A percentile compares a stretch with the other conserved stretches of the same genome.
Conservation (phyloP, 2,888 invertebrate species). For the Boloria euphrosyne region DNA sequence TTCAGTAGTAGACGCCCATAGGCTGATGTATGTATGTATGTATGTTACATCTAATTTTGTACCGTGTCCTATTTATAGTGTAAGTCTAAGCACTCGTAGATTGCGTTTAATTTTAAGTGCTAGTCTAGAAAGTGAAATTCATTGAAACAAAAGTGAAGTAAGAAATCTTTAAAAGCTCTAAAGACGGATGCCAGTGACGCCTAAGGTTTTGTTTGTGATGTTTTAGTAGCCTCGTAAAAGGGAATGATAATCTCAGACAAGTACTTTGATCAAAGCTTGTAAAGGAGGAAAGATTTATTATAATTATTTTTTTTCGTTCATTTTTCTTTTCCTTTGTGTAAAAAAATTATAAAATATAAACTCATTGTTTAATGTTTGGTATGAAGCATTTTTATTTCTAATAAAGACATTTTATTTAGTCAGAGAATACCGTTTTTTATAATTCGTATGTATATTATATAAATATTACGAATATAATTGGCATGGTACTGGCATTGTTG, state of each 20-base stretch:
- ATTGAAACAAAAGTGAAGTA: constrained; percentile 1
- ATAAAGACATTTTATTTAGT: no score
- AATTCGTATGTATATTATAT: no score
- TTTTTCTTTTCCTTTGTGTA: no score
- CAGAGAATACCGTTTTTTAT: no score
- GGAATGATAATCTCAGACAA: constrained; percentile 9
- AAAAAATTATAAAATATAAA: no score
- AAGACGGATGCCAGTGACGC: constrained; percentile 16
- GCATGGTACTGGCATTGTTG: no score
- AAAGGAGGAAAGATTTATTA: neutral
- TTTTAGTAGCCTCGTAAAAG: constrained; percentile 11
- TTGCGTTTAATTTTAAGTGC: neutral
- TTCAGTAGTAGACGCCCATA: no score
- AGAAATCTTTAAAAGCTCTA: constrained; percentile 3
- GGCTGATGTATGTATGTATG: no score
- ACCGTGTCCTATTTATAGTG: neutral
- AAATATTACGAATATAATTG: no score
- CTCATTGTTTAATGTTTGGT: no score
- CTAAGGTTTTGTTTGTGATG: constrained; percentile 9
- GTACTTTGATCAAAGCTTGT: constrained; percentile 10
- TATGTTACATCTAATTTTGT: neutral
- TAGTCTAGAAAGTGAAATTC: constrained; percentile 12
- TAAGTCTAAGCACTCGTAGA: no score
- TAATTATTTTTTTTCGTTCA: neutral
- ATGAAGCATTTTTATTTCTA: no score